These are phyloP conservation scores for Rattus rattus DNA, from an alignment of 2,113 vertebrate genomes.

Conservation along the genomic window DNA sequence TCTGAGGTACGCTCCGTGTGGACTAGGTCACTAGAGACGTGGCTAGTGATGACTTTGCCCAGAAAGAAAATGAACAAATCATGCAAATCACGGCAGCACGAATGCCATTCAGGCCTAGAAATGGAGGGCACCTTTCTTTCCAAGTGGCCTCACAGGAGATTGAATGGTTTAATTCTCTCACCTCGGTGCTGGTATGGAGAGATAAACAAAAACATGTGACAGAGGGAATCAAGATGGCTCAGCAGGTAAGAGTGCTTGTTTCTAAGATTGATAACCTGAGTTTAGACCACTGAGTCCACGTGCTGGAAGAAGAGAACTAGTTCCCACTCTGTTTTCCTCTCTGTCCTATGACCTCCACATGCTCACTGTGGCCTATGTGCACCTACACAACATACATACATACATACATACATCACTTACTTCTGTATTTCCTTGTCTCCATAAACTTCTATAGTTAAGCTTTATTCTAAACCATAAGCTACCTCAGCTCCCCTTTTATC, in stretches of 20 bases:
- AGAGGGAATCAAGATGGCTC: neutral
- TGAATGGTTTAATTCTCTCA: neutral
- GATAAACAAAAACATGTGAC: neutral
- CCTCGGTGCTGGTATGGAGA: neutral
- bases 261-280: neutral
- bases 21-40: neutral
- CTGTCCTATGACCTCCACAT: neutral
- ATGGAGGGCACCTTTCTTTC: neutral
- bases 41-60: neutral
- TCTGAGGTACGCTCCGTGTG: neutral
- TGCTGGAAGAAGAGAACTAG: neutral
- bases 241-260: neutral
- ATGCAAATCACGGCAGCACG: neutral
- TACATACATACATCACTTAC: neutral
- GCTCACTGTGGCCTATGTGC: neutral
- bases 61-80: slow-evolving; percentile 9
- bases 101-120: neutral
- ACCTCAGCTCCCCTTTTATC: neutral
- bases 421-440: neutral
- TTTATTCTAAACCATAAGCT: neutral
- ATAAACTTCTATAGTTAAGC: neutral
- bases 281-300: neutral
- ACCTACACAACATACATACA: neutral
- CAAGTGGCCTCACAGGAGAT: neutral
- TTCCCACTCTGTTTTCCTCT: neutral